These are phyloP conservation scores for Drosophila testacea DNA, from an alignment of 2,888 invertebrate species.

Conservation along the genomic window DNA sequence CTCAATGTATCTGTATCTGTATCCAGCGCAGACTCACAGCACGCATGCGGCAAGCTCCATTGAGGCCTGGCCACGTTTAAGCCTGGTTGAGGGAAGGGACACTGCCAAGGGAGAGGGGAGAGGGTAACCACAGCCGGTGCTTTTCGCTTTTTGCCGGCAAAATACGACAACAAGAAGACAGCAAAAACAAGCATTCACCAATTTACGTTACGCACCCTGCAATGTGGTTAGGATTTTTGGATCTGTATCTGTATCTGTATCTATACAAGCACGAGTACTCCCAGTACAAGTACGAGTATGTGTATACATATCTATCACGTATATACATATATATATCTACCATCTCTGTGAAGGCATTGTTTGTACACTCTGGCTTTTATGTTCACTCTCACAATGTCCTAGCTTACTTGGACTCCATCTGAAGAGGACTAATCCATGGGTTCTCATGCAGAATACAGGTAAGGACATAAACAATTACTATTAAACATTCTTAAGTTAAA, in stretches of 20 bases:
- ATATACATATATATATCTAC: not conserved
- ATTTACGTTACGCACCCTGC: constrained; percentile 72
- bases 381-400: constrained; percentile 22
- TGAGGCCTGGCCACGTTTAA: constrained; percentile 27
- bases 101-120: constrained; percentile 3
- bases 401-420: constrained; percentile 1
- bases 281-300: constrained; percentile 25
- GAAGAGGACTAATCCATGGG: constrained; percentile 25
- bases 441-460: constrained; percentile 5
- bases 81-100: not conserved
- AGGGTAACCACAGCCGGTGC: constrained; percentile 25
- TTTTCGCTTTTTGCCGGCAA: constrained; percentile 60
- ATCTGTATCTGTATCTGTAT: constrained; percentile 8
- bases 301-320: not conserved
- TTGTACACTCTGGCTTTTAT: constrained; percentile 21
- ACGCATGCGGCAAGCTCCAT: constrained; percentile 63
- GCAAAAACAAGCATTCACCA: constrained; percentile 29
- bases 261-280: constrained; percentile 17
- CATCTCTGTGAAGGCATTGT: constrained; percentile 23
- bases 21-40: constrained; percentile 46
- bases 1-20: constrained; percentile 30
- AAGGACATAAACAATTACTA: not conserved
- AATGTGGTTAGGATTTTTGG: constrained; percentile 16
- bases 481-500: not conserved
- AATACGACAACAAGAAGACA: constrained; percentile 14